These are phyloP conservation scores for Anthophora plumipes DNA, from an alignment of 2,888 invertebrate species.

Conservation along the genomic window DNA sequence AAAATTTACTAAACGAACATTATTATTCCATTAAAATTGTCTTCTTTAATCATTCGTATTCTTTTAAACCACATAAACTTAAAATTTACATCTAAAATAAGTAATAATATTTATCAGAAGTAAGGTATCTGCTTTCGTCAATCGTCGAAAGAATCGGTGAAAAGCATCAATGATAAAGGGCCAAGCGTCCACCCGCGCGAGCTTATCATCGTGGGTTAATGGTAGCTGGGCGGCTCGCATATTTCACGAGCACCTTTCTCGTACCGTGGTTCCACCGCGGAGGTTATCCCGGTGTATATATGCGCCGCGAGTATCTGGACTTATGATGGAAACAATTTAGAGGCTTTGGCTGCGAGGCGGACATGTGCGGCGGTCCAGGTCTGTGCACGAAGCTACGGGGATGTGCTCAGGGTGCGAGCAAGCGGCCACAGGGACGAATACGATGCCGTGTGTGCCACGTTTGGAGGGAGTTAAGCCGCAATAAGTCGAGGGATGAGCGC, in stretches of 20 bases:
- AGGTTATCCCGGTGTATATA: constrained; percentile 81
- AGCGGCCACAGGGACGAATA: constrained; percentile 66
- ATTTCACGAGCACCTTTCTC: constrained; percentile 75
- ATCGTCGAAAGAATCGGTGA: constrained; percentile 2
- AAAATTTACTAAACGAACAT: no score
- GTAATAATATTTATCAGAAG: no score
- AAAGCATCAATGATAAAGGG: constrained; percentile 35
- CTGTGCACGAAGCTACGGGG: constrained; percentile 48
- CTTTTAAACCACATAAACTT: no score
- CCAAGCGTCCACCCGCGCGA: constrained; percentile 1
- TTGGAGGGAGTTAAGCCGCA: constrained; percentile 83
- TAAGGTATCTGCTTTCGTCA: not conserved
- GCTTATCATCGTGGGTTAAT: constrained; percentile 78
- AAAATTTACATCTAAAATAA: no score
- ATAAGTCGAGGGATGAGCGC: constrained; percentile 85
- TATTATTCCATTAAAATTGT: no score
- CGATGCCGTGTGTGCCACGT: constrained; percentile 63
- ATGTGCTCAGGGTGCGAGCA: constrained; percentile 66
- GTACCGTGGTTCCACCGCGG: constrained; percentile 63
- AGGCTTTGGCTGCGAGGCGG: constrained; percentile 80
- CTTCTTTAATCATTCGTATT: no score
- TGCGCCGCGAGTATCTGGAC: constrained; percentile 83
- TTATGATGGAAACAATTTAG: constrained; percentile 85
- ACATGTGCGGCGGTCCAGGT: constrained; percentile 68
- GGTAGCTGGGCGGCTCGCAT: constrained; percentile 77